These are phyloP conservation scores for Minunthozetes semirufus DNA, from an alignment of 2,888 invertebrate genomes.

Conservation along the genomic window DNA sequence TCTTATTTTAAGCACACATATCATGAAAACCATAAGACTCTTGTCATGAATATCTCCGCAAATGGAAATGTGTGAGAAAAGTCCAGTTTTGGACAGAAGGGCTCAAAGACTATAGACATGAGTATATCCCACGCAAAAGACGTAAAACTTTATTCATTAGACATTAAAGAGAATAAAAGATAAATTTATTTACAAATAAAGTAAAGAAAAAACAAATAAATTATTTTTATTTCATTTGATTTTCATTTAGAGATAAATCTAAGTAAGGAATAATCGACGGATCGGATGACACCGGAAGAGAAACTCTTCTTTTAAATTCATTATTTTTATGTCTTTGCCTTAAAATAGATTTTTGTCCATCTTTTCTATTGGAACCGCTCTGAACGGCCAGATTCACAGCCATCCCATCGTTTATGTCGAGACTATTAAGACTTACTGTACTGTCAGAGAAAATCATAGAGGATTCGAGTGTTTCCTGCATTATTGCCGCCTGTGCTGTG, in stretches of 20 bases:
- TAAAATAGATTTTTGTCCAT: not conserved
- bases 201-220: not conserved
- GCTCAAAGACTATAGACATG: no score
- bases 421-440: slow-evolving; percentile 54
- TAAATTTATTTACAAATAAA: not conserved
- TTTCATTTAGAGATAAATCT: slow-evolving; percentile 16
- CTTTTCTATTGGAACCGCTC: not conserved
- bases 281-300: slow-evolving; percentile 36
- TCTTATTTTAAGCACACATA: not conserved
- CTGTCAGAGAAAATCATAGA: slow-evolving; percentile 68
- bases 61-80: no score
- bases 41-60: not conserved
- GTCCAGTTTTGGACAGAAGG: no score
- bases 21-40: not conserved
- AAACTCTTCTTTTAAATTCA: slow-evolving; percentile 39
- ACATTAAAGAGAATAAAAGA: not conserved
- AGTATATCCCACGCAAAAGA: no score
- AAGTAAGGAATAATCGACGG: not conserved
- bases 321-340: slow-evolving; percentile 33
- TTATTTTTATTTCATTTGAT: not conserved
- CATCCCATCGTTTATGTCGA: slow-evolving; percentile 29
- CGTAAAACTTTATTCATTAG: not conserved
- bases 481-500: slow-evolving; percentile 42
- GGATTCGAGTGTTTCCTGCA: slow-evolving; percentile 43
- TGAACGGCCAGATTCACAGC: not conserved